Conservation (phyloP, 2,888 invertebrate genomes). For the Bimastos eiseni region DNA sequence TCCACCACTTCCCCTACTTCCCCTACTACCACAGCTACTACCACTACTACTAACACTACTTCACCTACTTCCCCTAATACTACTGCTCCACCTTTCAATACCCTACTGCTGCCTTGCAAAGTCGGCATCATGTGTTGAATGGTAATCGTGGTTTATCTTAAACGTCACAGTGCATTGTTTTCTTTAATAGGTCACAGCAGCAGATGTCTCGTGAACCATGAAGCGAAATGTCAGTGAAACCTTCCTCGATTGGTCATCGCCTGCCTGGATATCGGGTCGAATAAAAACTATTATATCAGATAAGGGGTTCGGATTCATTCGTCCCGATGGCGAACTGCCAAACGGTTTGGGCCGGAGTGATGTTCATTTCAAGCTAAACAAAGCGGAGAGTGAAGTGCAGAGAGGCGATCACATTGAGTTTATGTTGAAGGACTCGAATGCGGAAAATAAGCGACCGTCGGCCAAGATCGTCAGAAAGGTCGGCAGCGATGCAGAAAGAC, state of each 20-base stretch:
- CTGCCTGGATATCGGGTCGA: not conserved
- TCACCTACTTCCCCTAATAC: too few relatives aligned
- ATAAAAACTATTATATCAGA: not conserved
- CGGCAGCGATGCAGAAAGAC: not conserved
- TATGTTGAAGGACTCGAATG: not conserved
- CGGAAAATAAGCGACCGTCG: not conserved
- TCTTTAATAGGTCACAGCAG: too few relatives aligned
- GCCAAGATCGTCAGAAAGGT: not conserved
- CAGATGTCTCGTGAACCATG: too few relatives aligned
- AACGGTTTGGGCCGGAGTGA: not conserved
- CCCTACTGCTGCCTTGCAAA: too few relatives aligned
- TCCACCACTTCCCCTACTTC: too few relatives aligned
- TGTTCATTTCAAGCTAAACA: not conserved
- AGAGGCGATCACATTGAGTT: not conserved
- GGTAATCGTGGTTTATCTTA: too few relatives aligned
- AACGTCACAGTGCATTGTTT: too few relatives aligned
- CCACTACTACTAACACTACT: too few relatives aligned
- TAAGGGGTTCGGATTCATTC: not conserved
- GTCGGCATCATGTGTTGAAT: too few relatives aligned
- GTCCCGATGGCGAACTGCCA: not conserved
- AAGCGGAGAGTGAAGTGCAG: not conserved
- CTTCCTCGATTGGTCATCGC: not conserved
- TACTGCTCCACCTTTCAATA: too few relatives aligned
- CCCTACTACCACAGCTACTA: too few relatives aligned
- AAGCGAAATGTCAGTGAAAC: too few relatives aligned